Conservation (phyloP, 1,140 invertebrate genomes). For the Drosophila ogumai region DNA sequence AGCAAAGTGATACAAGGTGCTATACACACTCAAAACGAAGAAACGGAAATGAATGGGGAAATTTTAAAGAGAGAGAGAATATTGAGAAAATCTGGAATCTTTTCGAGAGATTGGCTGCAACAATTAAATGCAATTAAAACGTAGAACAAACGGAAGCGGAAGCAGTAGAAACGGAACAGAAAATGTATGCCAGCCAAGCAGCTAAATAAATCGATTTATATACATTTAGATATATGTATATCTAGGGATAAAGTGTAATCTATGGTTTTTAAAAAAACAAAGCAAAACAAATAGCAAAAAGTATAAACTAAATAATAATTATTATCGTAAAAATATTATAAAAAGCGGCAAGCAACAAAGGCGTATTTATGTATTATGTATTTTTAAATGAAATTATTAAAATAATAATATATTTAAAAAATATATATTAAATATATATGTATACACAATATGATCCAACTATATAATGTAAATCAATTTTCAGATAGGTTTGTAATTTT, state of each 20-base stretch:
- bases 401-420: conserved; percentile 43
- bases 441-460: conserved; percentile 54
- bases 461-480: conserved; percentile 72
- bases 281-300: conserved; percentile 49
- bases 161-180: conserved; percentile 13
- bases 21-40: conserved; percentile 72
- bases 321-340: conserved; percentile 38
- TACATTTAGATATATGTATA: conserved; percentile 34
- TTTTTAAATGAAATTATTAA: conserved; percentile 79
- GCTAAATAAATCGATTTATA: conserved; percentile 49
- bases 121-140: conserved; percentile 29
- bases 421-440: conserved; percentile 56
- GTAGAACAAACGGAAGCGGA: conserved; percentile 38
- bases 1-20: conserved; percentile 84
- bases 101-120: conserved; percentile 49
- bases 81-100: conserved; percentile 50
- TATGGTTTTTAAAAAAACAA: conserved; percentile 67
- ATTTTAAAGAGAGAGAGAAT: conserved; percentile 44
- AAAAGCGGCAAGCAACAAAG: conserved; percentile 51
- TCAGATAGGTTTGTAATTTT: conserved; percentile 79
- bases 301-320: conserved; percentile 31
- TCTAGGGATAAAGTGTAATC: conserved; percentile 73
- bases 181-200: conserved; percentile 61
- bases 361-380: conserved; percentile 77
- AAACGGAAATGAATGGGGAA: conserved; percentile 29